Evolutionary conservation across 2,113 vertebrate species (phyloP).

Genomic region (Sebastes fasciatus): DNA sequence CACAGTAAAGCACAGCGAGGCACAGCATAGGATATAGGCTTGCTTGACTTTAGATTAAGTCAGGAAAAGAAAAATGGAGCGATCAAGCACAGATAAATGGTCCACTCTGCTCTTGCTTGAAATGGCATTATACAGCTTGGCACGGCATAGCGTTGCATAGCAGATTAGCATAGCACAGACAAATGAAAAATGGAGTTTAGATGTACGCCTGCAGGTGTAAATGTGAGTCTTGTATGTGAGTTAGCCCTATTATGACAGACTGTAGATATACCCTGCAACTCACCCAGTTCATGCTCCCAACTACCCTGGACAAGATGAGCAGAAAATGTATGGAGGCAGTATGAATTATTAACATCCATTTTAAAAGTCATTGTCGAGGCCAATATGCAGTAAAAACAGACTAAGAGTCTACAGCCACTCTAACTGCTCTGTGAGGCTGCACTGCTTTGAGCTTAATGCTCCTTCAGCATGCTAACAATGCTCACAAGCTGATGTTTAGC

Average conservation of each 20-base stretch:
- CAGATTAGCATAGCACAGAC: neutral
- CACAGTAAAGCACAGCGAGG: constrained; percentile 5
- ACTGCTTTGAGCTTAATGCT: constrained; percentile 2
- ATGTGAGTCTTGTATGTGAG: neutral
- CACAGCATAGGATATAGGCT: neutral
- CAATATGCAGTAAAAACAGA: neutral
- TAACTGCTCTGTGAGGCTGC: neutral
- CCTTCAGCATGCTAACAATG: neutral
- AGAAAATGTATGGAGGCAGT: constrained; percentile 12
- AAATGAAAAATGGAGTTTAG: neutral
- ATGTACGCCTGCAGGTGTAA: neutral
- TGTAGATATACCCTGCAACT: neutral
- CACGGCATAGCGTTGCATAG: neutral
- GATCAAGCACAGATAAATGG: neutral
- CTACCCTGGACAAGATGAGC: constrained; percentile 18
- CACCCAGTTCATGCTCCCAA: neutral
- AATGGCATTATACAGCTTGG: constrained; percentile 8
- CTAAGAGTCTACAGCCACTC: neutral
- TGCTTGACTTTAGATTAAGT: constrained; percentile 24
- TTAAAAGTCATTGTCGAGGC: constrained; percentile 17
- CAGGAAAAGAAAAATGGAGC: neutral
- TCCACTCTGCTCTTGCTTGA: neutral
- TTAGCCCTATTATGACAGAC: neutral
- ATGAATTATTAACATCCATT: constrained; percentile 32
- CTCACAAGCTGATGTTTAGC: neutral